Conservation (phyloP, 2,888 invertebrate species). For the Xanthorhoe spadicearia region DNA sequence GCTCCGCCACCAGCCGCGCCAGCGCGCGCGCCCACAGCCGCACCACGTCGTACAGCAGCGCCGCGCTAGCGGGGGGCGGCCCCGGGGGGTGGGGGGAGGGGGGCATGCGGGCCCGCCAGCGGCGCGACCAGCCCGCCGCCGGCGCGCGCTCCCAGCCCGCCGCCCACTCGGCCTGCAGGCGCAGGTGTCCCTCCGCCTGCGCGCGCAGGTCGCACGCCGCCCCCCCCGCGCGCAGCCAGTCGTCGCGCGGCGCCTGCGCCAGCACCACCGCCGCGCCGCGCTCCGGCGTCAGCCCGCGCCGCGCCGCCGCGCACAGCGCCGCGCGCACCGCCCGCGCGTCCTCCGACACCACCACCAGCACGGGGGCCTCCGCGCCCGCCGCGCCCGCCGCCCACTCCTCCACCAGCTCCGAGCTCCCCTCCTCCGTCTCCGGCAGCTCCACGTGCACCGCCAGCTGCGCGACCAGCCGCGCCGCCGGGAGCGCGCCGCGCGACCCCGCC, state of each 20-base stretch:
- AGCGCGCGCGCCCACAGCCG: constrained; percentile 66
- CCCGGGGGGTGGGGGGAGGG: constrained; percentile 35
- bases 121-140: too few relatives aligned
- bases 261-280: constrained; percentile 49
- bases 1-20: constrained; percentile 51
- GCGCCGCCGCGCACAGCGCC: constrained; percentile 92
- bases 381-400: constrained; percentile 62
- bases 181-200: constrained; percentile 17
- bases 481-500: constrained; percentile 57
- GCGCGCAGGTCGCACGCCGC: neutral
- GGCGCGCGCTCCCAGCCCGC: constrained; percentile 45
- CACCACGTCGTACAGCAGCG: constrained; percentile 70
- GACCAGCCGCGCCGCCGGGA: constrained; percentile 56
- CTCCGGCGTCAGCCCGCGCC: constrained; percentile 87
- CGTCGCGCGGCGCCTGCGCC: constrained; percentile 77
- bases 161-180: constrained; percentile 40
- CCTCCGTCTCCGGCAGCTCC: constrained; percentile 69
- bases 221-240: constrained; percentile 43
- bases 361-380: constrained; percentile 87
- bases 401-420: constrained; percentile 51
- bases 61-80: constrained; percentile 45
- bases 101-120: constrained; percentile 42
- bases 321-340: constrained; percentile 89
- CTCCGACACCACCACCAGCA: constrained; percentile 92
- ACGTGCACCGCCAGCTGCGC: constrained; percentile 58